Evolutionary conservation across 2,888 invertebrate species (phyloP), one percentile per base, ranked within the genome.

Genomic region (Philereme transversata): DNA sequence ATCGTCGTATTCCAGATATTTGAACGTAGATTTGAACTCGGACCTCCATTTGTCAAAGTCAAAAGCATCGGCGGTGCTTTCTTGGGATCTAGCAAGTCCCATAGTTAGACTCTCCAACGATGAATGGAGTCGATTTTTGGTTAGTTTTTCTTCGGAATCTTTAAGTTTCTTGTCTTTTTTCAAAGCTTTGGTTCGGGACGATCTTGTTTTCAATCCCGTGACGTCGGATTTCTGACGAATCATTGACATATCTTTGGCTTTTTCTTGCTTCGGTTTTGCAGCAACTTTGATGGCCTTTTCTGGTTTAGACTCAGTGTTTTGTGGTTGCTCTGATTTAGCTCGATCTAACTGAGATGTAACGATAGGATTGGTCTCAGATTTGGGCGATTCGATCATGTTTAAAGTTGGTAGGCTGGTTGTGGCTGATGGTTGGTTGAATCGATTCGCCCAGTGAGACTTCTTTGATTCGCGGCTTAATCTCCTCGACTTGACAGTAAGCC

Each of bases 401-500:
- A 97, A 82, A 0, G 97, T 96, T 1, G 97, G 97, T 54, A 97
- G 82, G 67, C 97, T 97, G 0, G 96, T 96, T 0, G 97, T 97
- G 0, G 97, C 96, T 3, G 96, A 96, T 0, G 97, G 97, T 78
- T 96, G 96, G 75, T 96, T 94, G 76, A 96, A 97, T 63, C 97
- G 93, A 65, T 95, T 96, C 0, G 95, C 79, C 96, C 96, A 96
- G 68, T 95, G 94, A 10, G 94, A 94, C 78, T 92, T 93, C 74
- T 91, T 86, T 9, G 93, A 93, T 73, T 93, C 92, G 9, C 91
- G 88, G 70, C 92, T 94, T 47, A 94, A 84, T 35, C 97, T 92
- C 44, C 96, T 93, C 50, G 96, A 95, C 74, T 97, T 96, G 0
- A 98, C 98, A 0, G 97, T 98, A 67, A 97, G 94, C 98, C 98